Evolutionary conservation across 2,888 invertebrate genomes (phyloP), one percentile per base, ranked within the genome.

Genomic region (Callosobruchus maculatus): DNA sequence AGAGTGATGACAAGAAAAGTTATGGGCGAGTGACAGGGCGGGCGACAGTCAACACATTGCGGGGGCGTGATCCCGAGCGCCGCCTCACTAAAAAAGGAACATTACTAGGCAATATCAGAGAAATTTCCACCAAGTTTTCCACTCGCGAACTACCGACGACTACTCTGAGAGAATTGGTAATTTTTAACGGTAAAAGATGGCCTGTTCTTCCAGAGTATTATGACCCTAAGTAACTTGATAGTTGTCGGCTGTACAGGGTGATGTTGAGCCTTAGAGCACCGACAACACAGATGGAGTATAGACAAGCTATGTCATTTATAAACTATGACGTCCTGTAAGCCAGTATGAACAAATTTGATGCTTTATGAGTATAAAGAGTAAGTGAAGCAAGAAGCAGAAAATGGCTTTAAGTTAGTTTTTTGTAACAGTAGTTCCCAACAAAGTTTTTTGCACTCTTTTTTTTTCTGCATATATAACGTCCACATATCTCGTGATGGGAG

Each of bases 1-100:
- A 77, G 49, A 7, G 18, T 77, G 78, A 78, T 80, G 81, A 80
- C 81, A 80, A 80, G 80, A 83, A 83, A 84, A 84, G 83, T 84
- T 83, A 83, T 81, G 81, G 83, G 77, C 76, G 81, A 82, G 81
- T 81, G 82, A 83, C 81, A 82, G 77, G 76, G 78, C 78, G 77
- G 80, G 77, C 79, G 83, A 83, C 83, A 83, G 81, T 82, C 82
- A 80, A 83, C 83, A 82, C 82, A 83, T 82, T 78, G 83, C 75
- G 75, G 77, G 78, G 74, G 78, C 82, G 82, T 82, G 82, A 81
- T 79, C 79, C 49, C 49, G 13, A 13, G 49, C 49, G 1, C 49
- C 7, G 49, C 49, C 1, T 49, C 49, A 73, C 49, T 49, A 49
- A 49, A 49, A 49, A 49, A 49, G 49, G 49, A 49, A 49, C 49